These are phyloP conservation scores for Centropyge bicolor DNA, from an alignment of 2,797 vertebrate species.

Conservation along the genomic window DNA sequence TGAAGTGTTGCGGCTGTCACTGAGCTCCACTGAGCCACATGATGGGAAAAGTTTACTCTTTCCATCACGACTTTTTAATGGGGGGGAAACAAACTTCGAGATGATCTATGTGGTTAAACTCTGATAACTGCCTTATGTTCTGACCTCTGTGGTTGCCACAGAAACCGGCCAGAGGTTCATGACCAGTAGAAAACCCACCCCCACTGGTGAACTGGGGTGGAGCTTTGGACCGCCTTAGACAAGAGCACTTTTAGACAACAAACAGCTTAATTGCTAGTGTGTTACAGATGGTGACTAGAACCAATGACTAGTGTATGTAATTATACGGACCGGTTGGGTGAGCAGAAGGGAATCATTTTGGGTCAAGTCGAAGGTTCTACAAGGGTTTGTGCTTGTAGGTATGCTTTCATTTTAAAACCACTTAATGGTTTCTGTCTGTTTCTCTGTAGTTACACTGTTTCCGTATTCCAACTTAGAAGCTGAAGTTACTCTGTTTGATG, in stretches of 20 bases:
- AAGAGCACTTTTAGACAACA: conserved; percentile 44
- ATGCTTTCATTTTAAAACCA: conserved; percentile 54
- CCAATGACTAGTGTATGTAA: conserved; percentile 63
- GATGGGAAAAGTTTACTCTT: conserved; percentile 75
- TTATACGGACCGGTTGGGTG: conserved; percentile 58
- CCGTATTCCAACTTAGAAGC: conserved; percentile 26
- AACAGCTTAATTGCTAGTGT: conserved; percentile 73
- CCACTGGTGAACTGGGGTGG: conserved; percentile 45
- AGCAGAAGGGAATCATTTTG: conserved; percentile 56
- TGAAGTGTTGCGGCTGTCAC: conserved; percentile 63
- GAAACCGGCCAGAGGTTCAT: conserved; percentile 37
- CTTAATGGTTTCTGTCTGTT: conserved; percentile 32
- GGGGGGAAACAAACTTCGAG: conserved; percentile 55
- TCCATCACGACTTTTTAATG: conserved; percentile 58
- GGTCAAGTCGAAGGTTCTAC: conserved; percentile 50
- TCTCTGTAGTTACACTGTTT: conserved; percentile 18
- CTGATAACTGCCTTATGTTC: conserved; percentile 31
- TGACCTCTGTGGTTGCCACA: conserved; percentile 50
- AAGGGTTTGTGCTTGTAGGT: conserved; percentile 34
- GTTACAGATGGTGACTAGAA: conserved; percentile 42
- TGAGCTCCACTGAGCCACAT: conserved; percentile 76
- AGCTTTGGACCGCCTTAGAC: conserved; percentile 21
- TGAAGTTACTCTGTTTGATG: conserved; percentile 63
- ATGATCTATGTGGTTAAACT: conserved; percentile 47
- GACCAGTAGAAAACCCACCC: conserved; percentile 15